A percentile compares a stretch with the other conserved stretches of the same genome.
These are phyloP conservation scores for Drosophila affinis DNA, from an alignment of 2,888 invertebrate species.

Conservation along the genomic window DNA sequence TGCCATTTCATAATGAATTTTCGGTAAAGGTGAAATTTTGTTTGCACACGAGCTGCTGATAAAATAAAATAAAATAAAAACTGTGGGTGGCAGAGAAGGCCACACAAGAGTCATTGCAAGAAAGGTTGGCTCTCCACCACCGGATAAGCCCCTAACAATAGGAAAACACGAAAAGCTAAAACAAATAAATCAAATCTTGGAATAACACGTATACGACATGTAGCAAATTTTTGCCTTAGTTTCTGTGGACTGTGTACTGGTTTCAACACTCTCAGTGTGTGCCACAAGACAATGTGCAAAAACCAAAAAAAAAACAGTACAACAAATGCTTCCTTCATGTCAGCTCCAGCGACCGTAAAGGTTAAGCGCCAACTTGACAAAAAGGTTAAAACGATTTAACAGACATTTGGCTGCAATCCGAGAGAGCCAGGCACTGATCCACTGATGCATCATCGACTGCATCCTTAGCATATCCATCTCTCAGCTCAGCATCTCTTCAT, in stretches of 20 bases:
- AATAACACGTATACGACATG: slow-evolving; percentile 70
- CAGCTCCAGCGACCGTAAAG: slow-evolving; percentile 73
- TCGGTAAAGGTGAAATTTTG: slow-evolving; percentile 67
- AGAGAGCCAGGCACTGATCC: slow-evolving; percentile 38
- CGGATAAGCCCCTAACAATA: slow-evolving; percentile 37
- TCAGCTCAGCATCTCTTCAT: background rate
- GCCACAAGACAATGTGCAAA: slow-evolving; percentile 59
- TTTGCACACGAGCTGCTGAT: slow-evolving; percentile 41
- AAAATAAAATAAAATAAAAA: slow-evolving; percentile 42
- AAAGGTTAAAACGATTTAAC: slow-evolving; percentile 80
- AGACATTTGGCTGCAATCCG: slow-evolving; percentile 66
- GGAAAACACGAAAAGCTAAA: slow-evolving; percentile 60
- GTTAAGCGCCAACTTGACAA: slow-evolving; percentile 82
- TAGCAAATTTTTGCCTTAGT: slow-evolving; percentile 38
- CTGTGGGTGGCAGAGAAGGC: slow-evolving; percentile 33
- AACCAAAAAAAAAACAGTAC: slow-evolving; percentile 32
- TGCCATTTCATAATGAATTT: slow-evolving; percentile 66
- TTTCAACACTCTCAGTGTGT: slow-evolving; percentile 43
- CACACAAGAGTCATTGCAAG: slow-evolving; percentile 46
- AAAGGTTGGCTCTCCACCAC: slow-evolving; percentile 24
- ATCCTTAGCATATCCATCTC: slow-evolving; percentile 37
- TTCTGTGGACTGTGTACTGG: slow-evolving; percentile 36
- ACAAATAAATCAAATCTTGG: slow-evolving; percentile 73
- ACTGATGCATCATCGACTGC: slow-evolving; percentile 47
- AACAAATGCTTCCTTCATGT: slow-evolving; percentile 74